A percentile compares a stretch with the other conserved stretches of the same genome.
phyloP scores from a whole-genome alignment of 2,888 invertebrate genomes.

The Halictus quadricinctus region DNA sequence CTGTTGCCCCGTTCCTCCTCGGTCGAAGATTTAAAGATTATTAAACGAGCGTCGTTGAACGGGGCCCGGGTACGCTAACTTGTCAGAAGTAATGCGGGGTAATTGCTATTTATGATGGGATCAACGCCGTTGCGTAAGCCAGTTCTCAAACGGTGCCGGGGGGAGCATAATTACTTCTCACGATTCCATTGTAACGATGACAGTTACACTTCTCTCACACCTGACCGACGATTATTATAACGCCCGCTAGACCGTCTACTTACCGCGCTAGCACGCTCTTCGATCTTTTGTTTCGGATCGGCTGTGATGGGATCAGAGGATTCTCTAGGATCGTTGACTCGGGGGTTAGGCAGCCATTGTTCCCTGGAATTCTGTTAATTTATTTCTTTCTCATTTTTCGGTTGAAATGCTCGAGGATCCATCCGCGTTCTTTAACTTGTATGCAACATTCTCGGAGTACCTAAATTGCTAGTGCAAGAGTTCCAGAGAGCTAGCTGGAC shows the following conservation, averaged over 20 bases:
- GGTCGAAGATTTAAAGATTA: conserved; percentile 27
- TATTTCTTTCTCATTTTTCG: not conserved
- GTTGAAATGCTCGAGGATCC: too few species aligned
- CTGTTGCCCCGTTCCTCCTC: not conserved
- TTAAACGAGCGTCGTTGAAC: conserved; percentile 27
- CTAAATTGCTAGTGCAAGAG: not conserved
- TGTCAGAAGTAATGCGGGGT: conserved; percentile 46
- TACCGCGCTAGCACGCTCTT: not conserved
- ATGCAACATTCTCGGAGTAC: not conserved
- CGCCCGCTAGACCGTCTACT: not conserved
- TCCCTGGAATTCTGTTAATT: not conserved
- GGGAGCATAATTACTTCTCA: conserved; percentile 48
- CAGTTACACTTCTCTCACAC: conserved; percentile 43
- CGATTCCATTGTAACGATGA: conserved; percentile 51
- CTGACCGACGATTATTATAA: conserved; percentile 28
- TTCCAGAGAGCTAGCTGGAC: too few species aligned
- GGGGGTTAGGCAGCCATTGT: not conserved
- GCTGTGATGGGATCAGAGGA: not conserved
- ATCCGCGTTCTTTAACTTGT: too few species aligned
- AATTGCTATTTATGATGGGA: conserved; percentile 58
- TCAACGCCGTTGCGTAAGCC: conserved; percentile 48
- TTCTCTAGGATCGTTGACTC: not conserved
- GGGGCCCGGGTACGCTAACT: conserved; percentile 17
- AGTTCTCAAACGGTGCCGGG: conserved; percentile 19
- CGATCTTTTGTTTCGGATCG: not conserved